Evolutionary conservation across 2,113 vertebrate species (phyloP).

Genomic region (Semicossyphus pulcher): DNA sequence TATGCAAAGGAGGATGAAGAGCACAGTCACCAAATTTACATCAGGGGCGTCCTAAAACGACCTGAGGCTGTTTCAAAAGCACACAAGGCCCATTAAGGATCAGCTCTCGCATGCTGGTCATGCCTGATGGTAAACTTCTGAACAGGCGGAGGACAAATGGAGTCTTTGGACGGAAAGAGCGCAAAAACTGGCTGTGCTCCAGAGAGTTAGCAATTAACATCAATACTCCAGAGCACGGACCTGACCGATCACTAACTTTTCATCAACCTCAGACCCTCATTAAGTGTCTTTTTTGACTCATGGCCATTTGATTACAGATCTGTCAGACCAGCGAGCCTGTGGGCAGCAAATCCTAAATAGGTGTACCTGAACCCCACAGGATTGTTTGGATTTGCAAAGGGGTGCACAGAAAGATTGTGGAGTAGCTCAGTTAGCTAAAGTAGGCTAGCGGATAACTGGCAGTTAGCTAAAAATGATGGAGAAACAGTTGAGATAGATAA

Average conservation of each 20-base stretch:
- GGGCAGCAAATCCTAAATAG: not conserved
- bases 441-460: no score
- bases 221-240: not conserved
- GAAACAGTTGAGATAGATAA: no score
- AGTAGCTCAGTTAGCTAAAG: not conserved
- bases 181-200: constrained; percentile 5
- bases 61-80: constrained; percentile 17
- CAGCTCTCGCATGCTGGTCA: constrained; percentile 28
- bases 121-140: constrained; percentile 32
- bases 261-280: constrained; percentile 35
- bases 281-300: constrained; percentile 29
- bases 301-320: constrained; percentile 35
- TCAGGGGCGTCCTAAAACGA: constrained; percentile 26
- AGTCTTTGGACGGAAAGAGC: constrained; percentile 30
- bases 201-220: constrained; percentile 42
- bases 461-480: no score
- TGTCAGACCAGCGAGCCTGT: not conserved
- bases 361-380: not conserved
- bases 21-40: constrained; percentile 46
- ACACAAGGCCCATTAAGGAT: constrained; percentile 31
- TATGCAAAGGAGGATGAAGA: constrained; percentile 52
- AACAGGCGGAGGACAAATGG: constrained; percentile 23
- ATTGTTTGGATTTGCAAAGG: not conserved
- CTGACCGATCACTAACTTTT: constrained; percentile 47
- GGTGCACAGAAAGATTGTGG: not conserved